Percentiles rank a stretch among this genome's conserved stretches.
These are phyloP conservation scores for Aplysina aerophoba DNA, from an alignment of 37 sponge, comb jelly and placozoan genomes.

Conservation along the genomic window DNA sequence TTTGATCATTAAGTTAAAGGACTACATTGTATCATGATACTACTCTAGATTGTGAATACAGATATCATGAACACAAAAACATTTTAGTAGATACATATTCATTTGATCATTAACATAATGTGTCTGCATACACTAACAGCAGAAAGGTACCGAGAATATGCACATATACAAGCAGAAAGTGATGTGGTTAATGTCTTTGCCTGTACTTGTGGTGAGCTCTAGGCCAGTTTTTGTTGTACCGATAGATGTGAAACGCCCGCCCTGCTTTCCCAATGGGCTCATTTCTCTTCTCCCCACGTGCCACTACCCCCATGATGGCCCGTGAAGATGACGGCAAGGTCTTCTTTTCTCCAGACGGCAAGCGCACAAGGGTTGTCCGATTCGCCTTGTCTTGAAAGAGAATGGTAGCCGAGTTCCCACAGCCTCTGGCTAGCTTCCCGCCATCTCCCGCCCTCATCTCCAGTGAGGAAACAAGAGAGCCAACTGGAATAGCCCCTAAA, in stretches of 20 bases:
- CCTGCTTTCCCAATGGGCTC: constrained; percentile 36
- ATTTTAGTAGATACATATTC: too few species aligned
- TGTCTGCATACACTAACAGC: too few species aligned
- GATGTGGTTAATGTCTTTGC: constrained; percentile 14
- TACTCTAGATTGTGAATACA: too few species aligned
- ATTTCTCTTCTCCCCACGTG: constrained; percentile 25
- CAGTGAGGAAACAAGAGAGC: constrained; percentile 15
- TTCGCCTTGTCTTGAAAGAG: neutral
- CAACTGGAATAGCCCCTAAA: constrained; percentile 4
- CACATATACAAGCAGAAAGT: too few species aligned
- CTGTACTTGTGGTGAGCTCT: constrained; percentile 35
- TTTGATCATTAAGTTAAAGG: too few species aligned
- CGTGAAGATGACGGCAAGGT: neutral
- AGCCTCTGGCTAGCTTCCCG: constrained; percentile 18
- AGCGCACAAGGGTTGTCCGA: neutral
- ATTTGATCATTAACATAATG: too few species aligned
- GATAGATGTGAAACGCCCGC: constrained; percentile 26
- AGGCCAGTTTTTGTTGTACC: constrained; percentile 34
- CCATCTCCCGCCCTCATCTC: constrained; percentile 20
- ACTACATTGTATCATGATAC: too few species aligned
- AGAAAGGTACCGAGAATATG: too few species aligned
- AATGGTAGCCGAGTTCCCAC: constrained; percentile 17
- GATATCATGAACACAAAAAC: too few species aligned
- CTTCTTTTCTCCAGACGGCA: constrained; percentile 25
- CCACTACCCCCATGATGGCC: constrained; percentile 18